Evolutionary conservation across 2,113 vertebrate species (phyloP).

Genomic region (Podarcis raffonei): DNA sequence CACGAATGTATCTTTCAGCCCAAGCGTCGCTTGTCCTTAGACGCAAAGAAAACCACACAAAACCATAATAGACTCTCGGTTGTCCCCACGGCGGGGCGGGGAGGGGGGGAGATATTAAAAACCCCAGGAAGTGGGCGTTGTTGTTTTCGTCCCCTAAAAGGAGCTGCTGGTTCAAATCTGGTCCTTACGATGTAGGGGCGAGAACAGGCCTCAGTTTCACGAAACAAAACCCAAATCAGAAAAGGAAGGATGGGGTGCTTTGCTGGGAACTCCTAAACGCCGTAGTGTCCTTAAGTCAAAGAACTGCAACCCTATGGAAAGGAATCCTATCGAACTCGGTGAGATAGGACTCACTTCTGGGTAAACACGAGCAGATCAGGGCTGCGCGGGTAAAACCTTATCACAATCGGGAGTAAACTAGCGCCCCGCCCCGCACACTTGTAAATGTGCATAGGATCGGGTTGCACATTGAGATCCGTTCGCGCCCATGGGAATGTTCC

Average conservation of each 20-base stretch:
- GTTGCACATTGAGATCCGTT: not conserved
- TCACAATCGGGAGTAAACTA: not conserved
- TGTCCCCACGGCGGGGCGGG: not conserved
- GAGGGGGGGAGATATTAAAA: no score
- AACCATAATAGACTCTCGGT: no score
- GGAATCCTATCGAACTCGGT: not conserved
- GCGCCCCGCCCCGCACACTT: rapidly evolving
- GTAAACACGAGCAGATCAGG: not conserved
- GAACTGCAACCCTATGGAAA: not conserved
- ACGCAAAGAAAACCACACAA: not conserved
- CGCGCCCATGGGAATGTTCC: not conserved
- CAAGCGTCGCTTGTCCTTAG: not conserved
- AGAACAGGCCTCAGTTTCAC: not conserved
- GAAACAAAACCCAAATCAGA: not conserved
- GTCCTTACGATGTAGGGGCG: not conserved
- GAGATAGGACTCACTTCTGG: not conserved
- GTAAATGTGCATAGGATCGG: not conserved
- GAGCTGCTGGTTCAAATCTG: not conserved
- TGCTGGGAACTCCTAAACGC: no score
- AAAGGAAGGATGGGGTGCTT: not conserved
- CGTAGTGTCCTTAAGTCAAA: not conserved
- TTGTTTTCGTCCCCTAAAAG: not conserved
- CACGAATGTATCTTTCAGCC: not conserved
- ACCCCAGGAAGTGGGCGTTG: not conserved
- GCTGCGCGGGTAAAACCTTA: not conserved